Conservation (phyloP, 2,888 invertebrate species). For the Nemotelus pantherinus region DNA sequence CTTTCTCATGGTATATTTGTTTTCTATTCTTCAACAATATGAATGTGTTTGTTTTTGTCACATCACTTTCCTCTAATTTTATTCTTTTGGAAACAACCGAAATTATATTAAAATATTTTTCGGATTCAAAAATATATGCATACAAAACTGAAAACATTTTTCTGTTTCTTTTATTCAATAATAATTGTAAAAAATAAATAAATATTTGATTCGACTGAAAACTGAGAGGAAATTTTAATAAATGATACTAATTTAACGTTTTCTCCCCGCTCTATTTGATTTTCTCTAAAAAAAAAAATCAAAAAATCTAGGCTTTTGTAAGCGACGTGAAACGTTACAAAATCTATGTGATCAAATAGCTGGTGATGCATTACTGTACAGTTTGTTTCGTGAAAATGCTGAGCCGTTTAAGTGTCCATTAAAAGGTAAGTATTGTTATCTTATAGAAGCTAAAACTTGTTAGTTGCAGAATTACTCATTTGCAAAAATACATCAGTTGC, state of each 20-base stretch:
- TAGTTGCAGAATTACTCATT: neutral
- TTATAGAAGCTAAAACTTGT: neutral
- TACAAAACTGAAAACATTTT: neutral
- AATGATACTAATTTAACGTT: conserved; percentile 63
- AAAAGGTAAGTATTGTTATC: conserved; percentile 61
- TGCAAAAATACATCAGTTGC: neutral
- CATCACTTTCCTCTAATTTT: too few species aligned
- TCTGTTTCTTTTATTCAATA: conserved; percentile 38
- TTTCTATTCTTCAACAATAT: too few species aligned
- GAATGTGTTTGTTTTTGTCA: too few species aligned
- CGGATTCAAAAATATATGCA: too few species aligned
- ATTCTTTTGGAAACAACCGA: too few species aligned
- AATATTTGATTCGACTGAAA: neutral
- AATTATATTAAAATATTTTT: too few species aligned
- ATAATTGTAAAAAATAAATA: neutral
- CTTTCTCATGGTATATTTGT: too few species aligned
- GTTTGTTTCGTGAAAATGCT: conserved; percentile 89
- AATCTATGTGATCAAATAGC: conserved; percentile 87
- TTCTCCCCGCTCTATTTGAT: conserved; percentile 51
- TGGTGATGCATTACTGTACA: conserved; percentile 87
- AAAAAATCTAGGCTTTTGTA: conserved; percentile 65
- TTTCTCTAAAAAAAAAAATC: neutral
- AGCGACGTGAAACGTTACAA: conserved; percentile 74
- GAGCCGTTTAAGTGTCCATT: conserved; percentile 88
- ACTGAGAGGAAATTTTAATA: neutral